phyloP scores from a whole-genome alignment of 2,888 invertebrate species.

The Scelioninae gen. 2 region DNA sequence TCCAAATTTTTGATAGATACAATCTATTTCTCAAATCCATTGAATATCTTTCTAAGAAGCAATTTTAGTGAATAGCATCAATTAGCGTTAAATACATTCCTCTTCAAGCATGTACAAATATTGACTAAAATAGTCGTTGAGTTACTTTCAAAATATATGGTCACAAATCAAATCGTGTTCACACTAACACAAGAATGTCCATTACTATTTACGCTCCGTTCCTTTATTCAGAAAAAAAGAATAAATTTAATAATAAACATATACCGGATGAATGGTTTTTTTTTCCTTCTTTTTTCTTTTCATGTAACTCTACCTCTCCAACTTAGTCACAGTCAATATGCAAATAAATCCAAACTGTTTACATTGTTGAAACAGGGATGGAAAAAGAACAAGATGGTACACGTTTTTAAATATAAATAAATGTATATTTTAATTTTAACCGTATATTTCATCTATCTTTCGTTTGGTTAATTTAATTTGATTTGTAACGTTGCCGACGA shows the following conservation, averaged over 20 bases:
- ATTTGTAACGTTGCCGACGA: background rate
- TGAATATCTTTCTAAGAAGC: constrained; percentile 2
- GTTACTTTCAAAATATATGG: too few species aligned
- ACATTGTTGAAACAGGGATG: constrained; percentile 9
- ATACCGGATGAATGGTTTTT: constrained; percentile 12
- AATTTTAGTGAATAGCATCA: background rate
- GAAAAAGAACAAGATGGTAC: constrained; percentile 10
- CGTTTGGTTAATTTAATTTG: constrained; percentile 7
- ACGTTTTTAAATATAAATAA: constrained; percentile 21
- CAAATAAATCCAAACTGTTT: constrained; percentile 4
- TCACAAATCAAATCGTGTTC: background rate
- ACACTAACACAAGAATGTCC: too few species aligned
- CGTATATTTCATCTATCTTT: background rate
- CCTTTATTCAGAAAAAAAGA: background rate
- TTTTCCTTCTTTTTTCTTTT: background rate
- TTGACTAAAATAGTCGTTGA: background rate
- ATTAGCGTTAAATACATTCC: background rate
- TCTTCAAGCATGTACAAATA: background rate
- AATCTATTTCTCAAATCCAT: background rate
- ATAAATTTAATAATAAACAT: constrained; percentile 9
- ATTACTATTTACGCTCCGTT: too few species aligned
- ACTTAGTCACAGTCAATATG: constrained; percentile 1
- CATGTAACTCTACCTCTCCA: background rate
- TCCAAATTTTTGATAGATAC: constrained; percentile 14
- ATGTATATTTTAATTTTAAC: constrained; percentile 22